phyloP scores from a whole-genome alignment of 2,888 invertebrate species.

The Epistrophella euchroma region DNA sequence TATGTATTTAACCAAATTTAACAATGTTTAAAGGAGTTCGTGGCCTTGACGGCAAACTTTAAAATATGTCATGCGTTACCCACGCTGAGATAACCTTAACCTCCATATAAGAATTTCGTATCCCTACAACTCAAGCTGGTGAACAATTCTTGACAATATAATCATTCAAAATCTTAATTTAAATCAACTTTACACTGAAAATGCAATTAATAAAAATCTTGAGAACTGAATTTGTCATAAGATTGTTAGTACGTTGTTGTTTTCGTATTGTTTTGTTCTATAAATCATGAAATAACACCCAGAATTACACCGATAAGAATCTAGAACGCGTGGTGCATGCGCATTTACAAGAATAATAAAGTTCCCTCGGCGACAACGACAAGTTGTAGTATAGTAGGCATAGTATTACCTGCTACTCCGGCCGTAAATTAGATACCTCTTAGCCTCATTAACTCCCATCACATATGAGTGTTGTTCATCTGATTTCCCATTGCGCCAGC shows the following conservation, averaged over 20 bases:
- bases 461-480: constrained; percentile 6
- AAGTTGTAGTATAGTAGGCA: too few species aligned
- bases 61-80: neutral
- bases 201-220: constrained; percentile 45
- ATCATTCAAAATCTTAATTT: constrained; percentile 26
- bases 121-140: neutral
- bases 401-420: too few species aligned
- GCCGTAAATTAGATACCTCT: neutral
- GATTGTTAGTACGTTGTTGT: constrained; percentile 43
- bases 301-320: constrained; percentile 62
- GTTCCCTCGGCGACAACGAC: constrained; percentile 39
- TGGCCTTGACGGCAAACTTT: neutral
- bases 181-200: constrained; percentile 8
- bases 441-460: neutral
- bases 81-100: neutral
- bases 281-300: constrained; percentile 60
- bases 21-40: neutral
- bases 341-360: constrained; percentile 71
- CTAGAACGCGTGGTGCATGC: constrained; percentile 71
- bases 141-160: constrained; percentile 21
- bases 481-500: constrained; percentile 58
- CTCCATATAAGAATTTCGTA: neutral
- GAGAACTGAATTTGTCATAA: constrained; percentile 66
- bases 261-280: constrained; percentile 31
- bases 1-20: too few species aligned